Evolutionary conservation across 2,797 vertebrate species (phyloP), one percentile per base, ranked within the genome.

Genomic region (Pogonophryne albipinna): DNA sequence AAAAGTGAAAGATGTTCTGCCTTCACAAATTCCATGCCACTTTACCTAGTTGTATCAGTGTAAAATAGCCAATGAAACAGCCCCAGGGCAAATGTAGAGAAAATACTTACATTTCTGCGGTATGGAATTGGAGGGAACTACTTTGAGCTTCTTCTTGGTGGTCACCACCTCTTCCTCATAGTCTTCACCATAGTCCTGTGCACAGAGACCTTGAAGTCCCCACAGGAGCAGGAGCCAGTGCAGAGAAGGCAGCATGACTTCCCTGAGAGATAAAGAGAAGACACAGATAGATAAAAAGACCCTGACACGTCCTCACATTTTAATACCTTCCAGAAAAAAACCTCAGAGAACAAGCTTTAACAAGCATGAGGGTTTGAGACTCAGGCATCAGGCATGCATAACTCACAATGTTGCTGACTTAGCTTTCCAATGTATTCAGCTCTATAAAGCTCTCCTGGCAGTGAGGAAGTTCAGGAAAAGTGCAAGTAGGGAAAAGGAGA

Each of bases 181-280:
- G 63, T 94, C 94, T 57, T 95, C 95, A 7, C 91, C 94, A 63
- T 91, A 89, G 61, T 94, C 92, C 92, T 97, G 96, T 55, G 96
- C 93, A 64, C 79, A 91, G 81, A 94, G 72, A 66, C 89, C 80
- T 50, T 92, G 94, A n/a, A 94, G 79, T 78, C 94, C 92, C 86
- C 94, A 91, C 64, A 97, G 88, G 59, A 96, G 92, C 73, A 97
- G 81, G 85, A 97, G 75, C 93, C 93, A 95, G 61, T 81, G 93
- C 81, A 94, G 64, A 66, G 88, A 87, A 56, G 92, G 85, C 82
- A 91, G 83, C 92, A 86, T 89, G 78, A 67, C 78, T 76, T 81
- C 69, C 74, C 85, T 86, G 42, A 78, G 14, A 73, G 38, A 23
- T 7, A 19, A 57, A 68, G 38, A 83, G 13, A 74, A 62, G 9